phyloP scores from a whole-genome alignment of 1,140 invertebrate species.

The Bradysia coprophila region DNA sequence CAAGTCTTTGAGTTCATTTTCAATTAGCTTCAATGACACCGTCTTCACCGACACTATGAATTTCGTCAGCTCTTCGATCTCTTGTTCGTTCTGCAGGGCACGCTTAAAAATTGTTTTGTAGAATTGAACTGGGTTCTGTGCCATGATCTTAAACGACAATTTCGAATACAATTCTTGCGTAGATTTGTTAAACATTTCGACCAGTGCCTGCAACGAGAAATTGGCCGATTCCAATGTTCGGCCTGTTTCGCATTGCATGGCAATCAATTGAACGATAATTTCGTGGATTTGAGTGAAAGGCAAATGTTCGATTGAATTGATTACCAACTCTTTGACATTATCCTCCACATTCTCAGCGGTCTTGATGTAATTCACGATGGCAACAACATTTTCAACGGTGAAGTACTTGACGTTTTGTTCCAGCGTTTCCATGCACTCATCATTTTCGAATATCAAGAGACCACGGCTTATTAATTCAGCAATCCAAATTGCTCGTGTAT shows the following conservation, averaged over 20 bases:
- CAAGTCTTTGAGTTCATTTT: constrained; percentile 3
- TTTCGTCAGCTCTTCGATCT: not conserved
- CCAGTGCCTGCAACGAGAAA: constrained; percentile 4
- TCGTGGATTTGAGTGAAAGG: constrained; percentile 6
- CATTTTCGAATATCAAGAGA: constrained; percentile 9
- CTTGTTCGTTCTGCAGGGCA: not conserved
- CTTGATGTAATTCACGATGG: constrained; percentile 6
- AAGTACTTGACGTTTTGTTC: constrained; percentile 8
- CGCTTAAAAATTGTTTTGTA: not conserved
- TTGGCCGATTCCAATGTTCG: constrained; percentile 6
- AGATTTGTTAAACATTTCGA: not conserved
- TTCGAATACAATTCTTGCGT: not conserved
- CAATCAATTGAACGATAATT: constrained; percentile 5
- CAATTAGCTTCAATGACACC: constrained; percentile 12
- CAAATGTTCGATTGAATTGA: constrained; percentile 8
- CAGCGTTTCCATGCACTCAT: constrained; percentile 14
- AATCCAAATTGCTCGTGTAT: not conserved
- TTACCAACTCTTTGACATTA: constrained; percentile 4
- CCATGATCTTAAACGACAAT: not conserved
- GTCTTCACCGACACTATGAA: constrained; percentile 3
- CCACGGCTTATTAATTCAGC: constrained; percentile 3
- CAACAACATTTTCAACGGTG: constrained; percentile 2
- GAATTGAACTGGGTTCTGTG: not conserved
- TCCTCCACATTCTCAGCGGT: not conserved
- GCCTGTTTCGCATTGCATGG: constrained; percentile 4